These are phyloP conservation scores for Eremophila alpestris DNA, from an alignment of 2,797 vertebrate genomes.

Conservation along the genomic window DNA sequence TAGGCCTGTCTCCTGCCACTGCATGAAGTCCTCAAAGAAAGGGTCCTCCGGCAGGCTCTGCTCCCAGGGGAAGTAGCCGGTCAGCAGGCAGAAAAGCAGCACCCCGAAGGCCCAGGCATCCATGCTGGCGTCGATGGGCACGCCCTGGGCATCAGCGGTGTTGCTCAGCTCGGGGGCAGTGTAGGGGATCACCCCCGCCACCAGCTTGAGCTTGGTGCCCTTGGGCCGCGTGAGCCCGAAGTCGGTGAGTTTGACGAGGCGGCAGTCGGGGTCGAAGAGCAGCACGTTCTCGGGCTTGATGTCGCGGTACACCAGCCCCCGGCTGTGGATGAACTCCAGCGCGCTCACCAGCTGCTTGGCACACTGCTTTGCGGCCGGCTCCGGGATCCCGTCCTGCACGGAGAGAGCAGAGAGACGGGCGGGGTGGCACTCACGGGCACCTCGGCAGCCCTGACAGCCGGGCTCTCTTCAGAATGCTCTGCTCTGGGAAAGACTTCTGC, in stretches of 20 bases:
- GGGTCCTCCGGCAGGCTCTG: slow-evolving; percentile 85
- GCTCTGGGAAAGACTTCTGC: not conserved
- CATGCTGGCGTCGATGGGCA: slow-evolving; percentile 84
- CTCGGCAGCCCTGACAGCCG: not conserved
- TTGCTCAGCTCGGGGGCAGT: slow-evolving; percentile 86
- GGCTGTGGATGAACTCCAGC: slow-evolving; percentile 89
- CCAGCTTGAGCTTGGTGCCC: slow-evolving; percentile 78
- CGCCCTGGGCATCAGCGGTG: slow-evolving; percentile 19
- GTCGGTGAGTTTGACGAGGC: slow-evolving; percentile 90
- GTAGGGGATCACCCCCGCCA: slow-evolving; percentile 84
- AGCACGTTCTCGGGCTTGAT: slow-evolving; percentile 97
- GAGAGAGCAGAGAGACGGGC: not conserved
- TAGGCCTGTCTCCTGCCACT: slow-evolving; percentile 80
- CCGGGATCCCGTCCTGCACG: slow-evolving; percentile 83
- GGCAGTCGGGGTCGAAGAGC: slow-evolving; percentile 85
- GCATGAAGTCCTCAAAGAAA: slow-evolving; percentile 84
- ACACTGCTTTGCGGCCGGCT: slow-evolving; percentile 84
- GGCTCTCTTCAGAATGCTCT: not conserved
- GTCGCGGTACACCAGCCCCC: slow-evolving; percentile 93
- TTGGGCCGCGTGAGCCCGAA: slow-evolving; percentile 86
- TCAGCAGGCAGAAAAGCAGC: slow-evolving; percentile 90
- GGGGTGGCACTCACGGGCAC: accelerated
- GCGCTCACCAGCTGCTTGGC: slow-evolving; percentile 90
- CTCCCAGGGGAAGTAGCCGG: slow-evolving; percentile 96
- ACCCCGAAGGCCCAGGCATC: slow-evolving; percentile 95